Evolutionary conservation across 1,140 invertebrate genomes (phyloP), one percentile per base, ranked within the genome.

Genomic region (Drosophila pachea): DNA sequence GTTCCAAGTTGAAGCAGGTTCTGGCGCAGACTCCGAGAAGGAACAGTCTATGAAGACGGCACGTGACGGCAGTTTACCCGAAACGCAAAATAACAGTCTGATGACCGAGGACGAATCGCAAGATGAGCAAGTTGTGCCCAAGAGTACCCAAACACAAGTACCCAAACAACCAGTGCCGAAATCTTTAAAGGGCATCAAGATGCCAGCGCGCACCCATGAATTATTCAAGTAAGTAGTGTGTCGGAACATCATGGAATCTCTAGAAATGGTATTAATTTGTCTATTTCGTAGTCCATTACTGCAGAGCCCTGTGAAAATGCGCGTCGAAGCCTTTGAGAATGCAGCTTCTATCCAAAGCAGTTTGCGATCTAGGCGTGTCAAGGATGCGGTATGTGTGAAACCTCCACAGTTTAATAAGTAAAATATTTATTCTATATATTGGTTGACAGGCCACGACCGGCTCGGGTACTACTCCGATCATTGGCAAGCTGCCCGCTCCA

Each of bases 301-400:
- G 3, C 91, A 91, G 53, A 92, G 92, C 65, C 92, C 92, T 0
- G 91, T 93, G 16, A 93, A 92, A 68, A 91, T 92, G 75, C 90
- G 91, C 16, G 92, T 93, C 0, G 91, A 93, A 68, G 92, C 92
- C 2, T 93, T 93, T 68, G 92, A 93, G 66, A 92, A 92, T 72
- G 87, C 73, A 2, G 84, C 83, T 12, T 62, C 54, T 54, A 76
- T 86, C 2, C 71, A 84, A 7, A 36, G 11, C 14, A 76, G 49
- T 64, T 8, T 68, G 48, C 79, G 79, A 5, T 49, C 81, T 35
- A 84, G 65, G 33, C 62, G 81, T 0, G n/a, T 45, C 8, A 83
- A 70, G 45, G 79, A 83, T 7, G 45, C 60, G 58, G 78, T 84
- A 67, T 47, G 78, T 76, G 31, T n/a, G 8, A 12, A 12, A 7